A percentile compares a stretch with the other conserved stretches of the same genome.
Evolutionary conservation across 1,140 invertebrate species (phyloP).

Genomic region (Hylaeus anthracinus): DNA sequence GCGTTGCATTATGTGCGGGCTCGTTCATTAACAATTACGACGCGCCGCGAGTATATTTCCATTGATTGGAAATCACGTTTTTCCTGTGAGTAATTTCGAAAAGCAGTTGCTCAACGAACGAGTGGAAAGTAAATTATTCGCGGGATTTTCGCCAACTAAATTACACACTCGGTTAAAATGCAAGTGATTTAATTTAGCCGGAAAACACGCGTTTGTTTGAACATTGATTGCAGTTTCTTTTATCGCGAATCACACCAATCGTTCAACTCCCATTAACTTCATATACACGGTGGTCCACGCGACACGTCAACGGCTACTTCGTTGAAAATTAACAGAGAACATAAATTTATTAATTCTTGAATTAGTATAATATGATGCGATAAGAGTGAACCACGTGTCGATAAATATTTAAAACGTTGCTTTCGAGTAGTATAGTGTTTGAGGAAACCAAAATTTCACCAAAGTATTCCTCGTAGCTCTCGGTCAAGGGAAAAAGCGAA

Average conservation of each 20-base stretch:
- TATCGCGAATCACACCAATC: neutral
- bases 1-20: neutral
- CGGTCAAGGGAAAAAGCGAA: neutral
- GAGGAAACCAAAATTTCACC: neutral
- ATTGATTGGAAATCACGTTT: slow-evolving; percentile 5
- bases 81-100: slow-evolving; percentile 21
- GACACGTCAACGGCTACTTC: neutral
- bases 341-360: too few relatives aligned
- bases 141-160: neutral
- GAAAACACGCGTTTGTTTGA: neutral
- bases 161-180: neutral
- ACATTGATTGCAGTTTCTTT: neutral
- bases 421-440: neutral
- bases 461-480: neutral
- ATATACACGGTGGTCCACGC: neutral
- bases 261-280: neutral
- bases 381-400: too few relatives aligned
- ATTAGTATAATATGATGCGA: too few relatives aligned
- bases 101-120: neutral
- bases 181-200: neutral
- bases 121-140: slow-evolving; percentile 16
- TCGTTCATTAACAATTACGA: slow-evolving; percentile 20
- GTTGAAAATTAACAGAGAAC: too few relatives aligned
- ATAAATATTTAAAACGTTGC: too few relatives aligned
- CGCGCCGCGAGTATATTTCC: neutral